These are phyloP conservation scores for Manduca sexta DNA, from an alignment of 1,140 invertebrate genomes.

Conservation along the genomic window DNA sequence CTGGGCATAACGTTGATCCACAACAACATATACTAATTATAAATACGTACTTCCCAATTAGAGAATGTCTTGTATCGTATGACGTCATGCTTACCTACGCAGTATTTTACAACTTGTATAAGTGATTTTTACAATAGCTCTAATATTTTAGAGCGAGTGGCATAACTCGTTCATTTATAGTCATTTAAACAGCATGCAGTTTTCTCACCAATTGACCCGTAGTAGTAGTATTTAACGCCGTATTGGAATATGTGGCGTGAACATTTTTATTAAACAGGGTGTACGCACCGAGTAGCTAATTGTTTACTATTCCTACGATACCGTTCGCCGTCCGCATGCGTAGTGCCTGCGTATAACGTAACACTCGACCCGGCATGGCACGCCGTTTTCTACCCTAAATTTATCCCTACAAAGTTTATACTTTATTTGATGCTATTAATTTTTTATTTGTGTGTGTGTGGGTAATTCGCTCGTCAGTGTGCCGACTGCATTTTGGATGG, in stretches of 20 bases:
- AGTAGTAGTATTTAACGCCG: slow-evolving; percentile 11
- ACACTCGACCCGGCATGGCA: neutral
- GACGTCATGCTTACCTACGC: slow-evolving; percentile 22
- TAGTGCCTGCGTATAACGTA: slow-evolving; percentile 30
- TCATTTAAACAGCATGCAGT: too few species aligned
- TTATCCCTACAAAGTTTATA: slow-evolving; percentile 23
- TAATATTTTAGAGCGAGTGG: too few species aligned
- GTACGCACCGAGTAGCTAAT: slow-evolving; percentile 49
- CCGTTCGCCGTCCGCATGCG: slow-evolving; percentile 47
- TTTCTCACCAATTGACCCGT: too few species aligned
- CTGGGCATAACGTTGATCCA: slow-evolving; percentile 42
- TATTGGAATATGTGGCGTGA: slow-evolving; percentile 24
- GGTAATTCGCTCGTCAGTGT: slow-evolving; percentile 48
- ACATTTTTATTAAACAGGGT: slow-evolving; percentile 47
- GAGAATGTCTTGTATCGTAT: slow-evolving; percentile 17
- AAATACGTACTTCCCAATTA: slow-evolving; percentile 37
- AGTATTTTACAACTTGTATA: slow-evolving; percentile 10
- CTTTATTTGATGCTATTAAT: slow-evolving; percentile 14
- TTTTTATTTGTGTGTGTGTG: slow-evolving; percentile 37
- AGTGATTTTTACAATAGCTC: too few species aligned
- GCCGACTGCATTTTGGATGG: slow-evolving; percentile 63
- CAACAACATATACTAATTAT: slow-evolving; percentile 50
- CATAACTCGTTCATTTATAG: too few species aligned
- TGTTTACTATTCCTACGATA: slow-evolving; percentile 64
- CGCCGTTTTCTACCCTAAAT: slow-evolving; percentile 15